Percentiles rank a stretch among this genome's conserved stretches.
Evolutionary conservation across 2,113 vertebrate genomes (phyloP).

Genomic region (Arizona elegans): DNA sequence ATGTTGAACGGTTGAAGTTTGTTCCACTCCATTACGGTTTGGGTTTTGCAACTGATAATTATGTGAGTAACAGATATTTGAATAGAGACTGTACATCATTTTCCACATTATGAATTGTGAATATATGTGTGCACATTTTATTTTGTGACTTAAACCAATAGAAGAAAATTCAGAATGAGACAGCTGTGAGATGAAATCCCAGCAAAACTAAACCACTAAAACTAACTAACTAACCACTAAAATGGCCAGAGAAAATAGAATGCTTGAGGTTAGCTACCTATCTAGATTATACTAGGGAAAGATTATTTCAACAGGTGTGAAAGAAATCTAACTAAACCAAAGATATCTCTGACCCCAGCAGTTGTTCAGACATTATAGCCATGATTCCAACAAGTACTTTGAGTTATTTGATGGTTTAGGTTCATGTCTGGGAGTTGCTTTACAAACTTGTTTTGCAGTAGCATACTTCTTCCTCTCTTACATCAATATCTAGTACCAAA

Average conservation of each 20-base stretch:
- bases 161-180: constrained; percentile 43
- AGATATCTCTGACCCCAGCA: not conserved
- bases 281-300: not conserved
- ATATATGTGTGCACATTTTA: constrained; percentile 7
- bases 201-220: not conserved
- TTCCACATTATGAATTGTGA: constrained; percentile 45
- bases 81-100: constrained; percentile 46
- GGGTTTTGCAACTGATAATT: constrained; percentile 51
- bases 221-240: constrained; percentile 23
- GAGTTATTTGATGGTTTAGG: not conserved
- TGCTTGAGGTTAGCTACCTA: constrained; percentile 2
- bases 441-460: not conserved
- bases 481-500: not conserved
- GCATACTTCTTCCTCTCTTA: not conserved
- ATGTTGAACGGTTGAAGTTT: constrained; percentile 53
- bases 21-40: constrained; percentile 60
- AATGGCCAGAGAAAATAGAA: constrained; percentile 39
- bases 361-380: not conserved
- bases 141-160: constrained; percentile 30
- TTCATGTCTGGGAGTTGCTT: not conserved
- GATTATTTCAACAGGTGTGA: constrained; percentile 19
- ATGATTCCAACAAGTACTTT: not conserved
- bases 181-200: constrained; percentile 46
- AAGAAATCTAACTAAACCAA: not conserved
- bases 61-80: constrained; percentile 54